Conservation (phyloP, 2,797 vertebrate species). For the Esox lucius region DNA sequence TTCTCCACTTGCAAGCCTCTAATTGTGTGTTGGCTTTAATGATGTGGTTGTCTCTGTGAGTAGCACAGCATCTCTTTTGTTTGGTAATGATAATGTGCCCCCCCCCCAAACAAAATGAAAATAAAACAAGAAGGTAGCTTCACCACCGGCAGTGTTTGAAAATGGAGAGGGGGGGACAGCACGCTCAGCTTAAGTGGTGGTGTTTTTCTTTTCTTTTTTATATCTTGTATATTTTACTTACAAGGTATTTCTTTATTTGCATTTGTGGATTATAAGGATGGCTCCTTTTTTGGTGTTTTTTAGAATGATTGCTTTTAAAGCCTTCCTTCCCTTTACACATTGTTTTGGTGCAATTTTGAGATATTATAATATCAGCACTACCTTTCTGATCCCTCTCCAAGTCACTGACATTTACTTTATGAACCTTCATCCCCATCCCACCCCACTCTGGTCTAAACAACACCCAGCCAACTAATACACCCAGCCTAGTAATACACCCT, state of each 20-base stretch:
- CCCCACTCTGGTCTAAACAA: slow-evolving; percentile 64
- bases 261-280: slow-evolving; percentile 49
- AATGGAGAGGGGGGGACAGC: slow-evolving; percentile 59
- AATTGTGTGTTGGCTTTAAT: slow-evolving; percentile 79
- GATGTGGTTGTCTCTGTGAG: slow-evolving; percentile 71
- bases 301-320: slow-evolving; percentile 61
- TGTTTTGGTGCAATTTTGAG: slow-evolving; percentile 58
- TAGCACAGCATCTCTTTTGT: slow-evolving; percentile 61
- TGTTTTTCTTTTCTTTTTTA: slow-evolving; percentile 43
- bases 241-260: slow-evolving; percentile 48
- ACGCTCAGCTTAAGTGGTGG: slow-evolving; percentile 62
- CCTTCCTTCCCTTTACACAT: slow-evolving; percentile 57
- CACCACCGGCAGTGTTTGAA: slow-evolving; percentile 54
- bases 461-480: slow-evolving; percentile 58
- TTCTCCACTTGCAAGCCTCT: slow-evolving; percentile 72
- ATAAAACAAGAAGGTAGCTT: slow-evolving; percentile 50
- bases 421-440: slow-evolving; percentile 68
- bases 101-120: slow-evolving; percentile 47
- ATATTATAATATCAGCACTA: slow-evolving; percentile 48
- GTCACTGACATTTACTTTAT: slow-evolving; percentile 85
- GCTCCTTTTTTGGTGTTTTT: slow-evolving; percentile 45
- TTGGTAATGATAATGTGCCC: slow-evolving; percentile 72
- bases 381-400: slow-evolving; percentile 73
- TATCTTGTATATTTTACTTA: slow-evolving; percentile 54
- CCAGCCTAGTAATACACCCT: slow-evolving; percentile 50